Base-by-base conservation (phyloP, 2,113 vertebrate species). In the Mastomys natalensis region DNA sequence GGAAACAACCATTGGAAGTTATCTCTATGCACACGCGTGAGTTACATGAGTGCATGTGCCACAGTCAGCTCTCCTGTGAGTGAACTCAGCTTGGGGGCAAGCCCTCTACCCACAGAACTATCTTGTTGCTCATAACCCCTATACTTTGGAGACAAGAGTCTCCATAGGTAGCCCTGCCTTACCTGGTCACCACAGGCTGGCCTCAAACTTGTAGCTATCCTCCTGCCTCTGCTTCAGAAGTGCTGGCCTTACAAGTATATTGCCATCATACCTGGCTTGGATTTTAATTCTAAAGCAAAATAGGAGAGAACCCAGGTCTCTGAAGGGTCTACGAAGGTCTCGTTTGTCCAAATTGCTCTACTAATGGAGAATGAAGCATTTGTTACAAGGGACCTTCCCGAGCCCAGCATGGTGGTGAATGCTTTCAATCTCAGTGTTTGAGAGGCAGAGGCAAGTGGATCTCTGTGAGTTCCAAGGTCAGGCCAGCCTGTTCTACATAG, bases 301-400 rank as follows among this genome's bases (percentile, higher is more conserved):
- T 85, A 87, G 45, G 93, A 16, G 88, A 89, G n/a, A 58, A 15
- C 19, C 17, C 29, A 3, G 92, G 93, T 91, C 72, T 97, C 19
- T 66, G 1, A 0, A 4, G 2, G 16, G 12, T 3, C 48, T 34
- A 62, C 55, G 29, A 70, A 90, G 10, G 21, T 72, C 31, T 93
- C 34, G 37, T 93, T 90, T 87, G 40, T 88, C 82, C 82, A 87
- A 92, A 93, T 17, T 86, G 16, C 81, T 96, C 40, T 64, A 1
- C 17, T 51, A 31, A 40, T 16, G 82, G 43, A 90, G 96, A 95
- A 76, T 48, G 60, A 34, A 66, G 8, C 19, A 7, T 80, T 66
- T 87, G 84, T 74, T 60, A 45, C 45, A 89, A 66, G 48, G 43
- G 19, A 34, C 60, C 60, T 66, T 86, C 26, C n/a, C 0, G 6